Base-by-base conservation (phyloP, 2,888 invertebrate genomes). In the Dicyrtomina minuta region DNA sequence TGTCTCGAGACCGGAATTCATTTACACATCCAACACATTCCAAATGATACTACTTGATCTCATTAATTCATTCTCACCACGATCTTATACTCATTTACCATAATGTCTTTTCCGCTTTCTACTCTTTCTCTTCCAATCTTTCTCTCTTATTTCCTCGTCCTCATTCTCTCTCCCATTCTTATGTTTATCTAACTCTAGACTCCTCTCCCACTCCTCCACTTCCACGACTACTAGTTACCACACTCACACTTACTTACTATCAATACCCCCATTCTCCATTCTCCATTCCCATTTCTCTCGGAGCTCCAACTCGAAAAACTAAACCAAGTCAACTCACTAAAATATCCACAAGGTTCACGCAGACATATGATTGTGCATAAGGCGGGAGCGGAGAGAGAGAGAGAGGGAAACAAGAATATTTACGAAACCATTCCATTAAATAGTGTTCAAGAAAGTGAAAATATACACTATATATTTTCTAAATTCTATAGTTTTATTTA, bases 51-150 rank as follows among this genome's bases (percentile, higher is more conserved):
- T 64, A 51, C 46, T 53, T 64, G 64, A 64, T 64, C 64, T 64
- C 64, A 64, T 64, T 64, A 64, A 64, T 64, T 64, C 64, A 64
- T 64, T 64, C 64, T 64, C 64, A 64, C 64, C 64, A 64, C 64
- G 64, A 64, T 60, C 64, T 64, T 64, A 64, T 51, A 64, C 64
- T 64, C 64, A 60, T 64, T 64, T 64, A 64, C 51, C 64, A 64
- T 64, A 64, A 64, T 64, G 64, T 51, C 17, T 60, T 44, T 39
- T 49, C 61, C 61, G 46, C 61, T 61, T 24, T 61, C n/a, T 44
- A 51, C 44, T 61, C 60, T 26, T 49, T 60, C 41, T 60, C 22
- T 33, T 43, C 43, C 20, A 60, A 20, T 55, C 27, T 27, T 55
- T 55, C 26, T 60, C 44, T 22, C 22, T 27, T 39, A 33, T 51